These are phyloP conservation scores for Eutrigla gurnardus DNA, from an alignment of 2,797 vertebrate species.

Conservation along the genomic window DNA sequence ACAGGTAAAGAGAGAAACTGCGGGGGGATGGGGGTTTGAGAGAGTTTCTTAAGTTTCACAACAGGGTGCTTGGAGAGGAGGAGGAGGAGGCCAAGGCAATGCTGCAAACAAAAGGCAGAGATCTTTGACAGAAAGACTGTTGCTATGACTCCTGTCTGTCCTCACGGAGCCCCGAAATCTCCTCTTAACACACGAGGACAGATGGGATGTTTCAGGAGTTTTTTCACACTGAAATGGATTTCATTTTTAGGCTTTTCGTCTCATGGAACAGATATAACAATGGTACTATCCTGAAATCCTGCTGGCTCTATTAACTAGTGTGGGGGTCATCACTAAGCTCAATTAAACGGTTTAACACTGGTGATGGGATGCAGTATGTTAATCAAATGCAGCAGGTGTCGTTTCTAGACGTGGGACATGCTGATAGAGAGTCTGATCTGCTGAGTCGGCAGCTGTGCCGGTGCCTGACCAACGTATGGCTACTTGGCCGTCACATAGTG, in stretches of 20 bases:
- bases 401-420: neutral
- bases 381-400: constrained; percentile 32
- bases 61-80: constrained; percentile 27
- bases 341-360: neutral
- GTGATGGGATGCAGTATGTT: neutral
- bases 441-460: constrained; percentile 44
- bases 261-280: too few species aligned
- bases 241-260: too few species aligned
- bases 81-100: constrained; percentile 16
- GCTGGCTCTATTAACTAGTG: neutral
- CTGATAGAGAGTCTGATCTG: constrained; percentile 24
- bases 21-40: neutral
- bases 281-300: too few species aligned
- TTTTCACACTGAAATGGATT: too few species aligned
- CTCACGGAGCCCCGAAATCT: neutral
- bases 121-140: constrained; percentile 1
- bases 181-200: neutral
- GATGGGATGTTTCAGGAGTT: too few species aligned
- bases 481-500: constrained; percentile 14
- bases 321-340: neutral
- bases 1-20: constrained; percentile 14
- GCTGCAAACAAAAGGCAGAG: constrained; percentile 25
- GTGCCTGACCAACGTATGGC: constrained; percentile 11
- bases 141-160: constrained; percentile 3
- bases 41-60: constrained; percentile 67